These are phyloP conservation scores for Esox niger DNA, from an alignment of 2,113 vertebrate species.

Conservation along the genomic window DNA sequence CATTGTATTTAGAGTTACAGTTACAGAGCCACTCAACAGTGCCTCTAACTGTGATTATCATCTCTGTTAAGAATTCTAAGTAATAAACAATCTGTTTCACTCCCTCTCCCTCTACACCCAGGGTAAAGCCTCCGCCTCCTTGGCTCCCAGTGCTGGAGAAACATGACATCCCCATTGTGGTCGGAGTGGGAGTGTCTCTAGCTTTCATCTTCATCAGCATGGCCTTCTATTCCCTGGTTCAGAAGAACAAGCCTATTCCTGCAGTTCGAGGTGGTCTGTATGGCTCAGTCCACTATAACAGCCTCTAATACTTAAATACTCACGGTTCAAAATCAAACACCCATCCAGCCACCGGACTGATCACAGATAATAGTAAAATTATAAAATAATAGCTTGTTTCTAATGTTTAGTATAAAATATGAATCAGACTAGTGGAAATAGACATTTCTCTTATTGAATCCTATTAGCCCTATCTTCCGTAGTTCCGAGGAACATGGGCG, in stretches of 20 bases:
- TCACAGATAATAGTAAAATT: too few species aligned
- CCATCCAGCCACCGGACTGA: too few species aligned
- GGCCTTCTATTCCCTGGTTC: conserved; percentile 75
- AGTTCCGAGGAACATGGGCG: conserved; percentile 67
- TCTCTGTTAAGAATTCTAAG: too few species aligned
- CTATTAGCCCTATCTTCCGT: conserved; percentile 16
- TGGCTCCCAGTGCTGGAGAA: conserved; percentile 74
- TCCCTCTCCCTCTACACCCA: conserved; percentile 14
- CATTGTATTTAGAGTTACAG: too few species aligned
- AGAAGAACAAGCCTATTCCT: conserved; percentile 68
- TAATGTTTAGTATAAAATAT: too few species aligned
- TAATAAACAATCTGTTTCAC: neutral
- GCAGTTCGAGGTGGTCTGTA: conserved; percentile 54
- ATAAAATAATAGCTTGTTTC: too few species aligned
- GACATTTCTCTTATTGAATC: neutral
- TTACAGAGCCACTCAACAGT: too few species aligned
- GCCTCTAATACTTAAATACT: too few species aligned
- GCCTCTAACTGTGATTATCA: too few species aligned
- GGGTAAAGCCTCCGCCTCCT: conserved; percentile 58
- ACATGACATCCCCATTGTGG: conserved; percentile 79
- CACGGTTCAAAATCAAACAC: too few species aligned
- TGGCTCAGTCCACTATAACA: neutral
- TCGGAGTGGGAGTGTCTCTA: conserved; percentile 75
- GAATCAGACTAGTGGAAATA: too few species aligned
- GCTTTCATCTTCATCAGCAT: conserved; percentile 79